phyloP scores from a whole-genome alignment of 2,888 invertebrate genomes.

The Microplitis deprimator region DNA sequence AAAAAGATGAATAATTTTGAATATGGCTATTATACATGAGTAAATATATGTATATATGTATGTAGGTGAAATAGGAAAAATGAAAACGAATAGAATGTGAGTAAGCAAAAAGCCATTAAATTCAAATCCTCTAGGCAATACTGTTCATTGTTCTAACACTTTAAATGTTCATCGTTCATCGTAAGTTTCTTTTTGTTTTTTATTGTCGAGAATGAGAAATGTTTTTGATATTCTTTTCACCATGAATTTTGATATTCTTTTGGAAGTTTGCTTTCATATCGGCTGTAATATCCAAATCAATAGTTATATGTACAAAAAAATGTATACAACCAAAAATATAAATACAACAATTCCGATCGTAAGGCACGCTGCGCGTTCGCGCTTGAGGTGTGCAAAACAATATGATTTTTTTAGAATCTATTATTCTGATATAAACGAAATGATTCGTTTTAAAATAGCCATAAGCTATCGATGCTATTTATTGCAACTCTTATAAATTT shows the following conservation, averaged over 20 bases:
- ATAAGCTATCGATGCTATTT: too few species aligned
- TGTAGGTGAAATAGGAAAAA: neutral
- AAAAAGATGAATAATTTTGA: conserved; percentile 24
- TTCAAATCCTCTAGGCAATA: conserved; percentile 18
- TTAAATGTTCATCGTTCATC: neutral
- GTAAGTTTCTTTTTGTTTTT: neutral
- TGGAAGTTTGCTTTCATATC: neutral
- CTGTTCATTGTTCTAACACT: conserved; percentile 25
- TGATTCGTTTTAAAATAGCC: too few species aligned
- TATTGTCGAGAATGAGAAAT: neutral
- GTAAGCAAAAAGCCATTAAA: conserved; percentile 16
- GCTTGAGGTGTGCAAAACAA: too few species aligned
- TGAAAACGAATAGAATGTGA: neutral
- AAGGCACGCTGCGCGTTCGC: too few species aligned
- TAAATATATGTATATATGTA: neutral
- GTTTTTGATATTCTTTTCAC: neutral
- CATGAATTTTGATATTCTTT: neutral
- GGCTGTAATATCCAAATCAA: neutral
- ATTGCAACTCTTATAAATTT: too few species aligned
- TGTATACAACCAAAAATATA: neutral
- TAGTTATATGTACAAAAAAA: neutral
- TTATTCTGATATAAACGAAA: too few species aligned
- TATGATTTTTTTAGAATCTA: too few species aligned
- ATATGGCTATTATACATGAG: conserved; percentile 17
- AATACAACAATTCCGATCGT: too few species aligned